Evolutionary conservation across 2,888 invertebrate genomes (phyloP), one percentile per base, ranked within the genome.

Genomic region (Oxytorus armatus): DNA sequence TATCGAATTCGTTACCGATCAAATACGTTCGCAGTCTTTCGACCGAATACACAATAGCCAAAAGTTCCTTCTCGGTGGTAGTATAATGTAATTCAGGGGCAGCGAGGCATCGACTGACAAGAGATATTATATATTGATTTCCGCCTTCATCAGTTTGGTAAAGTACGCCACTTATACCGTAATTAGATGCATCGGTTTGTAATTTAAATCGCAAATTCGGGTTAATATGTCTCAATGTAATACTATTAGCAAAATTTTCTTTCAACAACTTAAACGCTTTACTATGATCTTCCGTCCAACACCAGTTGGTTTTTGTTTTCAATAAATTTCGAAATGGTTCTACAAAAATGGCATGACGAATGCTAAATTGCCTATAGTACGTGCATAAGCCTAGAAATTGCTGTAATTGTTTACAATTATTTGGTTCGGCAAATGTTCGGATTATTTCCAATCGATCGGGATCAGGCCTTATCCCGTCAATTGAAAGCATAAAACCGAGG

Each of bases 391-490:
- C 78, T 7, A 80, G 14, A 55, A 86, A 83, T 55, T 68, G 51
- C 42, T 86, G 78, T 5, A 88, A 49, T 14, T 87, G 81, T 66
- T 83, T 82, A 29, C 84, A 39, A 16, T 81, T 86, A 25, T 44
- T 70, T 1, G 87, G 87, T 10, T 49, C 59, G 23, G 82, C 81
- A 73, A 86, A 88, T 3, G 85, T 75, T 21, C 57, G n/a, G 7
- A 88, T 86, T 0, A 79, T 81, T 8, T 82, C 44, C 0, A 84
- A 29, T 51, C 84, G 77, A n/a, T 79, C 66, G 7, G 73, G 73
- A 39, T 82, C 66, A 8, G 79, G 66, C 0, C n/a, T 8, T 1
- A 77, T 61, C 0, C 81, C 81, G 0, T 61, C 16, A 3, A 74
- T 10, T 4, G 82, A 66, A 10, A 76, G 4, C 7, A 73, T 21